Base-by-base conservation (phyloP, 2,888 invertebrate genomes). In the Chloromyia formosa region DNA sequence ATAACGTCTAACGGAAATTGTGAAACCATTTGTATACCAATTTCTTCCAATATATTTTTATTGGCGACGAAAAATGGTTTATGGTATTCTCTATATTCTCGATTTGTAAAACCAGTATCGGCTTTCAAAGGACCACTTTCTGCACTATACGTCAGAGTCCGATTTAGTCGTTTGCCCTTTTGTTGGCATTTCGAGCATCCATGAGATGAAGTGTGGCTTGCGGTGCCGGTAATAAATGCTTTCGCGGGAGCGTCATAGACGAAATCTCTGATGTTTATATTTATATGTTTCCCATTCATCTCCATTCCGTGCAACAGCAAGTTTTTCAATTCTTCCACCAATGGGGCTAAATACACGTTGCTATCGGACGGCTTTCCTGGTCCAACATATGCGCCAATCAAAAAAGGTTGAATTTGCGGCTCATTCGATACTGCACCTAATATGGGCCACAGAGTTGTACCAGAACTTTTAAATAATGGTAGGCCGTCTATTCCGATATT, bases 1-100 rank as follows among this genome's bases (percentile, higher is more conserved):
- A 80, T 80, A n/a, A 79, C 77, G 73, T 80, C 80, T 14, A 78
- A 74, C 10, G 80, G 77, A 64, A 80, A 78, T 62, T 75, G 76
- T n/a, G 77, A 74, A 18, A 80, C 76, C 78, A 80, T 78, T 10
- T 76, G 78, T 54, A 80, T 72, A 68, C 61, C 53, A 40, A 75
- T 49, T 75, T 74, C 74, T 73, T 77, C 76, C 12, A 79, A 74
- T 49, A 74, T 74, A 18, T 77, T 77, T 49, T 76, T 71, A 42
- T 76, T 76, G 64, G 49, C 61, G 16, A 27, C 7, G 49, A 62
- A 73, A 53, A 40, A 72, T 77, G 64, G 77, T 45, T 76, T 74
- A 23, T 73, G 60, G 49, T 77, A 76, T 2, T 49, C 58, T 20
- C 53, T 14, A 64, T 74, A 56, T 10, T 60, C 60, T 60, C 76